Evolutionary conservation across 23 tunicate species (phyloP), one percentile per base, ranked within the genome.

Genomic region (Halocynthia aurantium): DNA sequence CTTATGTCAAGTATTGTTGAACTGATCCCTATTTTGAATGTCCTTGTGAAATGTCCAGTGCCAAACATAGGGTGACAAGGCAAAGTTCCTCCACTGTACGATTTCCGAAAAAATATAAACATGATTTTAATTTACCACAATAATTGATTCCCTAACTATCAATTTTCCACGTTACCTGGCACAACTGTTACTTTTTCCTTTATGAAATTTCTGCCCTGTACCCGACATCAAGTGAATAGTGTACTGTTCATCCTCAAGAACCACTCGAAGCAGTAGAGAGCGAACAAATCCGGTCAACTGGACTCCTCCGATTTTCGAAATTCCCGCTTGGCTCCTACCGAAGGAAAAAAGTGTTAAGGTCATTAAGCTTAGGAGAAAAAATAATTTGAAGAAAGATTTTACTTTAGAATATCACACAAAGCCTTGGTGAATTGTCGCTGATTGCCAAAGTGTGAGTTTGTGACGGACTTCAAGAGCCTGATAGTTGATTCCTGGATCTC

Each of bases 401-500:
- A 74, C 78, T 64, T 74, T 22, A 74, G 31, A 22, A 74, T 56
- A 54, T 74, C 56, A 56, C 78, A 74, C 8, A 74, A 2, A 12
- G 78, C 57, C 13, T 54, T 74, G 8, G 78, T 51, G 56, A 74
- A 53, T 17, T 54, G 60, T 74, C 31, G 50, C 13, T 54, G 62
- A 56, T 74, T 74, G 55, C 62, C 15, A 21, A 17, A 62, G 22
- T 54, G 55, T 62, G 64, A 74, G 20, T 10, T 74, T 55, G 64
- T 54, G 55, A 74, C 56, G 1, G 55, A 64, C 78, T 74, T 74
- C 78, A 74, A 18, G 18, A 74, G 56, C 7, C 8, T 5, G 17
- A 74, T 54, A 11, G 78, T 74, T 7, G 78, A 74, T 54, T 56
- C 78, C 22, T 74, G 78, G n/a, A 74, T 20, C 10, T 74, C 78